Conservation (phyloP, 2,113 vertebrate species). For the Sus scrofa region T2T-Sscrofa CM000818.6:58180501-58181000, state of each 20-base stretch:
- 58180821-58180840: not conserved
- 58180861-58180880: not conserved
- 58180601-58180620: not conserved
- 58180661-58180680: not conserved
- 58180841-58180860: not conserved
- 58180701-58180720: not conserved
- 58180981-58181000: not conserved
- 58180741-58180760: not conserved
- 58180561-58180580: not conserved
- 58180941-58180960: not conserved
- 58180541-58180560: not conserved
- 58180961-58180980: not conserved
- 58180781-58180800: not conserved
- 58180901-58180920: not conserved
- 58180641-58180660: not conserved
- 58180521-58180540: not conserved
- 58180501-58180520: not conserved
- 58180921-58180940: not conserved
- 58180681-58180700: not conserved
- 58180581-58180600: constrained; percentile 19
- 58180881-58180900: no score
- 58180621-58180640: not conserved
- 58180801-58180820: not conserved
- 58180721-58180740: not conserved
- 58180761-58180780: not conserved